Evolutionary conservation across 1,140 invertebrate species (phyloP).

Genomic region (Lepidurus packardi): DNA sequence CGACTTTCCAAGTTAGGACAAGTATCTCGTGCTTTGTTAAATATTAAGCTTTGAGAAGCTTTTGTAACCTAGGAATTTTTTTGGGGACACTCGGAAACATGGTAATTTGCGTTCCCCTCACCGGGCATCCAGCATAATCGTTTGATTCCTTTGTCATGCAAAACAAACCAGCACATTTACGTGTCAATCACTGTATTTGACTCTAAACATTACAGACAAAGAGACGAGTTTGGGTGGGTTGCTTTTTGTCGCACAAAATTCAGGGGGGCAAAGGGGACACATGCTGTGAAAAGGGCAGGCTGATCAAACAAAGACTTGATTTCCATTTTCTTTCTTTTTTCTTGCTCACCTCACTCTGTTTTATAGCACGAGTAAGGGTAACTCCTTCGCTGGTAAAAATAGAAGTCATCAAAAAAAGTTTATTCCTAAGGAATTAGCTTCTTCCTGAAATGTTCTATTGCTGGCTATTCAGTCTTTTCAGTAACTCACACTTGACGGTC

Average conservation of each 20-base stretch:
- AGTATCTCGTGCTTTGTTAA: neutral
- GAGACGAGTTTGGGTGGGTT: neutral
- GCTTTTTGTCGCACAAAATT: neutral
- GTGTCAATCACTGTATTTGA: neutral
- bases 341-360: too few relatives aligned
- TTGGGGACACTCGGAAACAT: neutral
- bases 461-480: too few relatives aligned
- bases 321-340: neutral
- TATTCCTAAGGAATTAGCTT: too few relatives aligned
- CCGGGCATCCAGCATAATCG: neutral
- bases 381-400: too few relatives aligned
- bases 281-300: neutral
- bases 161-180: slow-evolving; percentile 11
- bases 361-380: too few relatives aligned
- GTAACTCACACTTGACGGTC: too few relatives aligned
- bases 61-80: neutral
- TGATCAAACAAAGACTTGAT: neutral
- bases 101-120: neutral
- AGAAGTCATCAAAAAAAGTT: too few relatives aligned
- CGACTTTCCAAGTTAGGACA: too few relatives aligned
- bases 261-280: neutral
- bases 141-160: neutral
- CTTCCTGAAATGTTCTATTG: too few relatives aligned
- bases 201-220: neutral
- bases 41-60: neutral